These are phyloP conservation scores for Octopus sinensis DNA, from an alignment of 1,140 invertebrate species.

Conservation along the genomic window DNA sequence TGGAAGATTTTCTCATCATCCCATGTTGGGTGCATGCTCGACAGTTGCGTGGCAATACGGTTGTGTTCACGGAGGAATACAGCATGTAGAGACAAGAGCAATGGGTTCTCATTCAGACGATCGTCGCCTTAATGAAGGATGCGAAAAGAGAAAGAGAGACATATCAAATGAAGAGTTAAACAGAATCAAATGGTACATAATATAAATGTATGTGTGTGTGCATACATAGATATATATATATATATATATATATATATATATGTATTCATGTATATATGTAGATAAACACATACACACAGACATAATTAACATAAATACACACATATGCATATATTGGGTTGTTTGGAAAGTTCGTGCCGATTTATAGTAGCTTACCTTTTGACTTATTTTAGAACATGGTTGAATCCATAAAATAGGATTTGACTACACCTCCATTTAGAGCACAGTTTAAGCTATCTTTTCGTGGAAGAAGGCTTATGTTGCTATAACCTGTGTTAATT, in stretches of 20 bases:
- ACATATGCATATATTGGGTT: background rate
- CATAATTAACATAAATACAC: background rate
- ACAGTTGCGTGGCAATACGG: conserved; percentile 74
- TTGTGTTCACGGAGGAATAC: conserved; percentile 95
- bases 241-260: background rate
- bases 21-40: conserved; percentile 82
- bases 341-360: no score
- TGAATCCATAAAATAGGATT: no score
- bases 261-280: background rate
- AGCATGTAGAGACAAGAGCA: conserved; percentile 86
- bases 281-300: background rate
- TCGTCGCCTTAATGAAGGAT: conserved; percentile 65
- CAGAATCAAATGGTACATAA: background rate
- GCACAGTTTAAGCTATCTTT: no score
- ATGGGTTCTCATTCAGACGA: conserved; percentile 63
- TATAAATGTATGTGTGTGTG: background rate
- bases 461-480: no score
- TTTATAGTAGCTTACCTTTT: no score
- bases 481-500: no score
- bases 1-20: conserved; percentile 84
- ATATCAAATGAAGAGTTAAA: background rate
- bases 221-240: background rate
- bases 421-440: no score
- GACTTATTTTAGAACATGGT: no score
- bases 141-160: background rate